Base-by-base conservation (phyloP, 2,113 vertebrate species). In the Setophaga coronata region DNA sequence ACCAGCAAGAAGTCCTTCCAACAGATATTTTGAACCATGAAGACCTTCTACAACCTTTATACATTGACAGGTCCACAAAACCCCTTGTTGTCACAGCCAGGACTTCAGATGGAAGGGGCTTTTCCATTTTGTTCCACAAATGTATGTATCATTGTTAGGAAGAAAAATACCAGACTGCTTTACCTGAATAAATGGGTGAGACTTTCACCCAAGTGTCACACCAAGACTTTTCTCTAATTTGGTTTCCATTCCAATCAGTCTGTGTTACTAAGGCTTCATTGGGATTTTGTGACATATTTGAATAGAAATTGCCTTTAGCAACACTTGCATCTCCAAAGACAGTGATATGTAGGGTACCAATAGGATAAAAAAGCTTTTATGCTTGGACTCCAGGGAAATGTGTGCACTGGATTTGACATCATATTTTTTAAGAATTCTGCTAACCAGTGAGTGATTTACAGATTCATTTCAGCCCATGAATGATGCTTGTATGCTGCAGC, bases 321-420 rank as follows among this genome's bases (percentile, higher is more conserved):
- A 12, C 33, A 4, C 33, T 82, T 43, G 34, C 10, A 18, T 36
- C 20, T 66, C 54, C 28, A 42, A 54, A 77, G 36, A 34, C 29
- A 77, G 7, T 61, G 56, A 26, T 26, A 60, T 0, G 0, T 64
- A 47, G 18, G n/a, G 4, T 81, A n/a, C 36, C n/a, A n/a, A 10
- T 25, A 48, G n/a, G 60, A 73, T 69, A 16, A 62, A 78, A 74
- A 40, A 62, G 10, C 25, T 79, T 79, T 80, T 64, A 24, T 82
- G 26, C 31, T 54, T 50, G 51, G 33, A 31, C 28, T 64, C 15
- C 34, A 9, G 29, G 67, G 25, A 24, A 43, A 5, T 33, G 10
- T 47, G 70, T 54, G 29, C 38, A 10, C 16, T 64, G 58, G 36
- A 60, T n/a, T 29, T 88, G 24, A 29, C 38, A 29, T 50, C 1